phyloP scores from a whole-genome alignment of 2,113 vertebrate species.

The Montifringilla adamsi region DNA sequence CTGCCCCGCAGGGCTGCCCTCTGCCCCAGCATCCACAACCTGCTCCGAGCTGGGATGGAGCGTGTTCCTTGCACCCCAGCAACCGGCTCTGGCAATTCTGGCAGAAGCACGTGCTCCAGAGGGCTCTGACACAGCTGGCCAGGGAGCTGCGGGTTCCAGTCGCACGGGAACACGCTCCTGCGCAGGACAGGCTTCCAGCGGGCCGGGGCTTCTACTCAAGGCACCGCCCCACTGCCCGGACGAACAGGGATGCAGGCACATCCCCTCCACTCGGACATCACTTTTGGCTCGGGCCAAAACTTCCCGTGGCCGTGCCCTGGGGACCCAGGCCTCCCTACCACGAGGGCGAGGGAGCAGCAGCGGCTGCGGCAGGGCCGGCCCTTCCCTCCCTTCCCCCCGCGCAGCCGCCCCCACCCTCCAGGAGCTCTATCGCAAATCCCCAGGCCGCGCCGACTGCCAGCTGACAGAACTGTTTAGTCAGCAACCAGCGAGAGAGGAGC shows the following conservation, averaged over 20 bases:
- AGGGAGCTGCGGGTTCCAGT: not conserved
- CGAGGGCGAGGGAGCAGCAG: not conserved
- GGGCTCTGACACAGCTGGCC: not conserved
- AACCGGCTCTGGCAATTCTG: accelerated
- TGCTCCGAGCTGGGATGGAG: accelerated
- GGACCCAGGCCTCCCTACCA: not conserved
- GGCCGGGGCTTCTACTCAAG: not conserved
- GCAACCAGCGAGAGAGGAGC: slow-evolving; percentile 64
- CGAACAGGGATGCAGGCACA: not conserved
- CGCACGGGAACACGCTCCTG: not conserved
- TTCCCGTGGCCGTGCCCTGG: not conserved
- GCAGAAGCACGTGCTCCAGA: not conserved
- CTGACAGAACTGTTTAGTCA: slow-evolving; percentile 88
- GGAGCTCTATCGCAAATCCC: slow-evolving; percentile 80
- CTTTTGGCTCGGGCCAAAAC: not conserved
- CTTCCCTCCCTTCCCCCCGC: slow-evolving; percentile 49
- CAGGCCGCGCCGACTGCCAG: slow-evolving; percentile 76
- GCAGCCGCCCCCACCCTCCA: slow-evolving; percentile 64
- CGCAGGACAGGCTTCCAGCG: not conserved
- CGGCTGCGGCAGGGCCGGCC: slow-evolving; percentile 17
- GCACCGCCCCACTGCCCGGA: not conserved
- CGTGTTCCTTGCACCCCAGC: accelerated
- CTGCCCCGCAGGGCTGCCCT: not conserved
- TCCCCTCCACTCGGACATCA: not conserved
- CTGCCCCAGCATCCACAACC: not conserved